Evolutionary conservation across 2,113 vertebrate species (phyloP).

Genomic region (Hemicordylus capensis): DNA sequence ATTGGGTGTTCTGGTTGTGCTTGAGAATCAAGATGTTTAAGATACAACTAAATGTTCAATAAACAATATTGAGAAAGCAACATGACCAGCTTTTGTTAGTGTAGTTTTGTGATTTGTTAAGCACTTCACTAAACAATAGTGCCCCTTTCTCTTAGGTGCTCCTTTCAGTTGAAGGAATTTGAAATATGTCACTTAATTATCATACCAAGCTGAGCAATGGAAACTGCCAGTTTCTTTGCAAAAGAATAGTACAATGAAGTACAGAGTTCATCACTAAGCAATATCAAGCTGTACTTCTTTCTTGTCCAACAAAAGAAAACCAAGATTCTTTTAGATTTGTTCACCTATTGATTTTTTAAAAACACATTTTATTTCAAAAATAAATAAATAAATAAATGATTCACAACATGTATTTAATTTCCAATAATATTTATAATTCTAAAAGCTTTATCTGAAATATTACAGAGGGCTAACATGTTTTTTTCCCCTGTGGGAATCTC

Average conservation of each 20-base stretch:
- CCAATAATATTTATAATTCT: constrained; percentile 25
- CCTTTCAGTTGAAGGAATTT: no score
- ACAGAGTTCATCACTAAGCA: background rate
- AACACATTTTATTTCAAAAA: constrained; percentile 26
- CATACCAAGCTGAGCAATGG: no score
- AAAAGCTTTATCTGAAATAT: constrained; percentile 20
- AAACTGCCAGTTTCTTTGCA: no score
- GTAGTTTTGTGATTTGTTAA: no score
- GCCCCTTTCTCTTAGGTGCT: no score
- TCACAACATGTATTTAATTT: constrained; percentile 46
- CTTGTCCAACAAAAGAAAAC: constrained; percentile 10
- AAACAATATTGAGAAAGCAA: no score
- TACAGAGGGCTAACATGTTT: constrained; percentile 27
- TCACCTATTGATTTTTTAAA: constrained; percentile 19
- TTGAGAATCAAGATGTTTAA: no score
- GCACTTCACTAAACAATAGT: no score
- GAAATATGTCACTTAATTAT: no score
- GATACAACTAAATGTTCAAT: no score
- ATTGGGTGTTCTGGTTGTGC: no score
- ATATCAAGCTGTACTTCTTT: constrained; percentile 6
- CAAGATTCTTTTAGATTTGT: constrained; percentile 29
- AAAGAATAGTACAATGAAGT: constrained; percentile 8
- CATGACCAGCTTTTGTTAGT: no score
- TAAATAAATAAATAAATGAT: constrained; percentile 31
- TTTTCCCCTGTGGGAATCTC: background rate